Percentiles rank a stretch among this genome's conserved stretches.
These are phyloP conservation scores for Lagocephalus sceleratus DNA, from an alignment of 2,797 vertebrate species.

Conservation along the genomic window DNA sequence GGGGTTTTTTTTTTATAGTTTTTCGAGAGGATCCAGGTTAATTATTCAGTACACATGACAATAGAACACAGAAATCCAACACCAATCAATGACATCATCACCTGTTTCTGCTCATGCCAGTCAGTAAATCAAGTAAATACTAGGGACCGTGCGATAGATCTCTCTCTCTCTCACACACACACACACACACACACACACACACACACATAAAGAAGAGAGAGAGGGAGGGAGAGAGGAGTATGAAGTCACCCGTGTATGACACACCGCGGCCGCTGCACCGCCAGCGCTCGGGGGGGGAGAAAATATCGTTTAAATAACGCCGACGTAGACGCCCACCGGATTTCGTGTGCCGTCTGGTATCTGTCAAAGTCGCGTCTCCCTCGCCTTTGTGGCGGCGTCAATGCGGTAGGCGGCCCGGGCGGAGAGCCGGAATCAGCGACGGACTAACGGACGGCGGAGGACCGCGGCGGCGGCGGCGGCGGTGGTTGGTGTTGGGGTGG, in stretches of 20 bases:
- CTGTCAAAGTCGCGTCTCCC: conserved; percentile 36
- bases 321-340: background rate
- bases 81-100: no score
- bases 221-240: conserved; percentile 29
- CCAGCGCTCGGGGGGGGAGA: conserved; percentile 15
- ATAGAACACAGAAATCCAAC: background rate
- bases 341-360: background rate
- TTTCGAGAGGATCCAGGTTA: no score
- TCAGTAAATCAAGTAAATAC: background rate
- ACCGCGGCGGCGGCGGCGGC: conserved; percentile 26
- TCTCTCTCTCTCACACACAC: conserved; percentile 10
- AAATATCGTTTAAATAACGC: background rate
- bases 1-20: no score
- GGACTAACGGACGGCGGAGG: conserved; percentile 34
- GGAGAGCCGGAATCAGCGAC: conserved; percentile 42
- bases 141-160: background rate
- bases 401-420: conserved; percentile 64
- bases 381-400: conserved; percentile 35
- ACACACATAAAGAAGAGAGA: background rate
- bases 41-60: background rate
- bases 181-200: conserved; percentile 13
- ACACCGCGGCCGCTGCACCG: conserved; percentile 46
- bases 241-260: conserved; percentile 67
- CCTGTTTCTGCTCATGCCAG: no score
- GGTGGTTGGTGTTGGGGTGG: background rate